Evolutionary conservation across 1,140 invertebrate species (phyloP), one percentile per base, ranked within the genome.

Genomic region (Eumaeus atala): DNA sequence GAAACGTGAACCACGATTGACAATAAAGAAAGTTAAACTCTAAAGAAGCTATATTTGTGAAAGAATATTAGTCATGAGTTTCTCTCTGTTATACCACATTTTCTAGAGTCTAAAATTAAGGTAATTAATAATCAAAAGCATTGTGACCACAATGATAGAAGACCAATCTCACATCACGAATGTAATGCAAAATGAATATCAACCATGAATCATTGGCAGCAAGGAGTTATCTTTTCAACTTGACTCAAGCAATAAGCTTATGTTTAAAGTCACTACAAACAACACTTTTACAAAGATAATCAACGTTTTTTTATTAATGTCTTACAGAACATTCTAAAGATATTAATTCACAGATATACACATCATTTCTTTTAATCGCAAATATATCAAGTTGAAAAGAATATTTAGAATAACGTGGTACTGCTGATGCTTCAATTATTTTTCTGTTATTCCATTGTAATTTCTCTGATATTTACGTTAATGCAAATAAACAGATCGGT

Each of bases 191-290:
- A 28, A 28, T 2, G 2, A 28, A 28, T 28, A 6, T 28, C 21
- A 28, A 28, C 6, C 21, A 58, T 56, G 61, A 79, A 72, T 74
- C 65, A 75, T 84, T 81, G 77, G 64, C 77, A 74, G 73, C 53
- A 64, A 64, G 74, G 62, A 55, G 62, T 60, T 56, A 53, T 74
- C 74, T 80, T 81, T 78, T 77, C 78, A 82, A 84, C 78, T 82
- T 84, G 74, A 84, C 28, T 53, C 21, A 8, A 49, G 38, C 21
- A 28, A 35, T 11, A 6, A 44, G 9, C 42, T 14, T 44, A 16
- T 6, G 40, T 16, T 34, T 33, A 35, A 14, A 50, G 11, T 14
- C 28, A 16, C 33, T 35, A 11, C 14, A 2, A 50, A 12, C 3
- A n/a, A n/a, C 12, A 33, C 12, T 36, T 50, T 33, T 16, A 50